Evolutionary conservation across 2,888 invertebrate genomes (phyloP), one percentile per base, ranked within the genome.

Genomic region (Polia nebulosa): DNA sequence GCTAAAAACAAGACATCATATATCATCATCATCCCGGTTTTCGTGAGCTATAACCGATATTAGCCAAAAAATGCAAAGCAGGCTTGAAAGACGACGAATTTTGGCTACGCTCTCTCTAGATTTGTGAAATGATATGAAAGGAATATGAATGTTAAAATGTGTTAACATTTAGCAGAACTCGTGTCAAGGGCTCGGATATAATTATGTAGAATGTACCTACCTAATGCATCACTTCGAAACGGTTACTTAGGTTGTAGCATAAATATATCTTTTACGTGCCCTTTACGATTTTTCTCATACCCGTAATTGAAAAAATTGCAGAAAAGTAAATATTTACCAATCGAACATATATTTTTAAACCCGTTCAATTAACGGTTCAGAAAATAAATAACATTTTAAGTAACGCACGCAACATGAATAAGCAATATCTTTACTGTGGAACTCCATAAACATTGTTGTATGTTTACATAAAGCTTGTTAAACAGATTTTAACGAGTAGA

Each of bases 401-500:
- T 57, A 71, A 60, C 45, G 51, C 56, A 59, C 55, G 58, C 62
- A 68, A 63, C 51, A 11, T 25, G 36, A 62, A 52, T 22, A 63
- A 68, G 80, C 63, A 71, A 59, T 52, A 60, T 34, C 44, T 74
- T n/a, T 62, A 73, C 51, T 45, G 58, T 59, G 71, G 72, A 75
- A 66, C 68, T 75, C 67, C 67, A 80, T 83, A 79, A 84, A 81
- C 65, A 63, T 53, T 62, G 61, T 76, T 34, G 55, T 65, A 58
- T 61, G 76, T 80, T 78, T 66, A 70, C 71, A 61, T 73, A 76
- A 39, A 61, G 76, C 80, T 80, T 81, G 84, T 78, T 74, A 77
- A 83, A 79, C 72, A 80, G 81, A 82, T 83, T 85, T 85, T 76
- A 82, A 78, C 72, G 68, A 80, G 73, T 69, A 70, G 59, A 72